Evolutionary conservation across 2,888 invertebrate species (phyloP).

Genomic region (Prosopocoilus inquinatus): DNA sequence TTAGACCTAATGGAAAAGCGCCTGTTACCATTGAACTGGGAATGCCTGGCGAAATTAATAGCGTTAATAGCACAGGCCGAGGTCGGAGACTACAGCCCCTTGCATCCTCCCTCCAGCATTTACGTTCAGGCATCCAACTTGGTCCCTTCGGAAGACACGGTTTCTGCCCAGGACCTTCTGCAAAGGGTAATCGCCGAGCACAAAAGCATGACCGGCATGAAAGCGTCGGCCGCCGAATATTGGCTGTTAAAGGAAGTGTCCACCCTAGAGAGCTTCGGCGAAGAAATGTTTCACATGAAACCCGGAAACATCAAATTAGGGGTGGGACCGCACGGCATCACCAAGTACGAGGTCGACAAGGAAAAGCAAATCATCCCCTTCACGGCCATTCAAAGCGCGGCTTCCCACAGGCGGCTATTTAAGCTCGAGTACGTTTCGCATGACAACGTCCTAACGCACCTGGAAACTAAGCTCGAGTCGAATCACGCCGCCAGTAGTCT

Average conservation of each 20-base stretch:
- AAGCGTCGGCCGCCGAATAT: constrained; percentile 77
- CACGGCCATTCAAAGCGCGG: constrained; percentile 77
- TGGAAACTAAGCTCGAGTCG: constrained; percentile 79
- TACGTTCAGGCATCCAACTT: constrained; percentile 65
- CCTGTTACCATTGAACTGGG: constrained; percentile 68
- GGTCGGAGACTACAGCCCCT: constrained; percentile 66
- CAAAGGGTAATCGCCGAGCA: constrained; percentile 65
- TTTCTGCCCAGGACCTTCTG: constrained; percentile 58
- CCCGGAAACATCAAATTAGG: constrained; percentile 59
- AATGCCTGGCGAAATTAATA: constrained; percentile 67
- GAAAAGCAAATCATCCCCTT: constrained; percentile 76
- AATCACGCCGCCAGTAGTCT: constrained; percentile 78
- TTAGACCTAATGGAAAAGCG: constrained; percentile 73
- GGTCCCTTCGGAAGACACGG: constrained; percentile 53
- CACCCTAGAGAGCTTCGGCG: constrained; percentile 76
- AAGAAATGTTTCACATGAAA: constrained; percentile 76
- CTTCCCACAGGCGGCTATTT: constrained; percentile 71
- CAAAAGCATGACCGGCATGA: constrained; percentile 58
- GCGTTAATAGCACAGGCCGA: constrained; percentile 79
- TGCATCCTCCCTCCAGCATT: constrained; percentile 59
- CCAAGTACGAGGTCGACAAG: constrained; percentile 66
- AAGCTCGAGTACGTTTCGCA: constrained; percentile 71
- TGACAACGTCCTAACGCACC: constrained; percentile 65
- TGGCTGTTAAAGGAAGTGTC: constrained; percentile 80
- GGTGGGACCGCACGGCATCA: constrained; percentile 82